phyloP scores from a whole-genome alignment of 2,797 vertebrate species.

The Urophycis tenuis region DNA sequence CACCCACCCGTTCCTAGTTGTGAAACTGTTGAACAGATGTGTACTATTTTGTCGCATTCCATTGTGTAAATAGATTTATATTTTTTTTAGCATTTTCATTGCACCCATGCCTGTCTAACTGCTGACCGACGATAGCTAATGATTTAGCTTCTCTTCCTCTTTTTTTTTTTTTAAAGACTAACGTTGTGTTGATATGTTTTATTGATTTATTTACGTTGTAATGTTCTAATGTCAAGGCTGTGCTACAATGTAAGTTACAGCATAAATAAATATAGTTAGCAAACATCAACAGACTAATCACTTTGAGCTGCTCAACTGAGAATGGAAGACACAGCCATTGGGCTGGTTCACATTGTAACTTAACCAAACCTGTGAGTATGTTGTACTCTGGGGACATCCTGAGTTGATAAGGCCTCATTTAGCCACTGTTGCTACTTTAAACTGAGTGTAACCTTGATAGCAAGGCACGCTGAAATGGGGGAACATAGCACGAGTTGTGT shows the following conservation, averaged over 20 bases:
- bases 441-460: too few relatives aligned
- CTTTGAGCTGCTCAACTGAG: too few relatives aligned
- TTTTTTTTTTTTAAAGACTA: slow-evolving; percentile 3
- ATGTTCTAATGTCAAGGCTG: neutral
- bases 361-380: too few relatives aligned
- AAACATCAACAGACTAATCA: neutral
- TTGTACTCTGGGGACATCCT: too few relatives aligned
- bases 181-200: neutral
- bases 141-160: neutral
- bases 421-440: too few relatives aligned
- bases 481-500: too few relatives aligned
- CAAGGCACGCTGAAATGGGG: too few relatives aligned
- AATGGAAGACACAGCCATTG: too few relatives aligned
- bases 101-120: neutral
- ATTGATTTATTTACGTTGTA: neutral
- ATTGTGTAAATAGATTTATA: neutral
- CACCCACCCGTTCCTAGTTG: neutral
- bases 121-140: neutral
- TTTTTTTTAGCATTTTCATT: neutral
- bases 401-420: too few relatives aligned
- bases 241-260: neutral
- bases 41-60: neutral
- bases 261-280: neutral
- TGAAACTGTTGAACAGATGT: neutral
- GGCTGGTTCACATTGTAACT: too few relatives aligned